Conservation (phyloP, 2,888 invertebrate genomes). For the Melinaea menophilus region DNA sequence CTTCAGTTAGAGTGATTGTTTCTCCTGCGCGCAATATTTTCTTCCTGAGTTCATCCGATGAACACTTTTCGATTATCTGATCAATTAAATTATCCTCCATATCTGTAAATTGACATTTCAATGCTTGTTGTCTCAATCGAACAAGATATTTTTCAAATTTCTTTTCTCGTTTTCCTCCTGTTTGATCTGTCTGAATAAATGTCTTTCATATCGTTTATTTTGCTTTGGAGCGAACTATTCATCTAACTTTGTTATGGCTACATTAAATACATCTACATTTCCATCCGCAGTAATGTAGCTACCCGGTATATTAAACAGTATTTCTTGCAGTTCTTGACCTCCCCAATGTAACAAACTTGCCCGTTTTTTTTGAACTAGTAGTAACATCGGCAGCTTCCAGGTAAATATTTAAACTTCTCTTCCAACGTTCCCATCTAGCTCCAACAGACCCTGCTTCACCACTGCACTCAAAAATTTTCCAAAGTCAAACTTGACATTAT, state of each 20-base stretch:
- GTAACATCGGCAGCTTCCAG: no score
- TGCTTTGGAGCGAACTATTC: slow-evolving; percentile 29
- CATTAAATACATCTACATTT: slow-evolving; percentile 16
- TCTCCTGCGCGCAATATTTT: slow-evolving; percentile 25
- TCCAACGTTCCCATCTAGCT: no score
- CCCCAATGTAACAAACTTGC: no score
- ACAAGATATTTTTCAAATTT: slow-evolving; percentile 30
- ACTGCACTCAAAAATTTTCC: no score
- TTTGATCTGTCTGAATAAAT: slow-evolving; percentile 23
- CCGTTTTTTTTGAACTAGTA: no score
- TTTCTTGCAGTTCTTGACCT: no score
- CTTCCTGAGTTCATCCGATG: slow-evolving; percentile 21
- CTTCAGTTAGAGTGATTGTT: slow-evolving; percentile 17
- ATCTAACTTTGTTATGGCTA: slow-evolving; percentile 25
- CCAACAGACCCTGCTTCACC: no score
- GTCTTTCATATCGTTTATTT: slow-evolving; percentile 23
- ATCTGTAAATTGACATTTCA: slow-evolving; percentile 27
- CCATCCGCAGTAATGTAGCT: no score
- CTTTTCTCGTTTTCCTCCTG: slow-evolving; percentile 25
- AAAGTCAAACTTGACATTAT: no score
- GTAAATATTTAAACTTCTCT: no score
- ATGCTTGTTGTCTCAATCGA: slow-evolving; percentile 22
- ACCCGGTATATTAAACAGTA: no score
- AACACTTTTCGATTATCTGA: slow-evolving; percentile 27
- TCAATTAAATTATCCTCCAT: slow-evolving; percentile 26